Percentiles rank a stretch among this genome's conserved stretches.
Conservation (phyloP, 2,113 vertebrate genomes). For the Atherinomorus stipes region DNA sequence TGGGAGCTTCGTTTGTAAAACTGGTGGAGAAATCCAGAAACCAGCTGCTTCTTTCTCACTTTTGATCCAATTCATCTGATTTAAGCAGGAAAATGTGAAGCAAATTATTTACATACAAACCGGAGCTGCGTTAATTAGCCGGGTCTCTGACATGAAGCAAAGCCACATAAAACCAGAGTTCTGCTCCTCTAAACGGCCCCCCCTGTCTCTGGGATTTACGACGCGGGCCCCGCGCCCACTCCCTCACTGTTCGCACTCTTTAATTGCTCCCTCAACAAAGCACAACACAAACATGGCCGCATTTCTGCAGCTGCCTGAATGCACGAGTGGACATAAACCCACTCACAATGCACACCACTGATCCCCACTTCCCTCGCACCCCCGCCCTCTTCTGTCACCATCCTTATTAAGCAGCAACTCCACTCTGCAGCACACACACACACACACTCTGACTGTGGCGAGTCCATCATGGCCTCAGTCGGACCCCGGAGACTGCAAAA, state of each 20-base stretch:
- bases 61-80: background rate
- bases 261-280: constrained; percentile 59
- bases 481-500: constrained; percentile 28
- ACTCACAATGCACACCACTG: constrained; percentile 20
- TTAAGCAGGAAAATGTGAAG: constrained; percentile 41
- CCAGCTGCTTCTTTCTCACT: background rate
- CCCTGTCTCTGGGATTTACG: constrained; percentile 40
- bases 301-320: background rate
- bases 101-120: background rate
- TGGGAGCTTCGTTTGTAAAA: too few relatives aligned
- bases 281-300: constrained; percentile 26
- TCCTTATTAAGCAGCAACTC: constrained; percentile 21
- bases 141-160: constrained; percentile 45
- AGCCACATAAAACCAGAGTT: constrained; percentile 48
- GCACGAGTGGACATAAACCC: background rate
- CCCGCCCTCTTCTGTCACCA: background rate
- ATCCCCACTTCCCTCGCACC: background rate
- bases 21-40: too few relatives aligned
- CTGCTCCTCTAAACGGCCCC: constrained; percentile 19
- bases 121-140: constrained; percentile 40
- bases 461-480: constrained; percentile 7
- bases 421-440: constrained; percentile 20
- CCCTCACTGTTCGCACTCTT: constrained; percentile 35
- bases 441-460: constrained; percentile 5
- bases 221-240: constrained; percentile 17